Conservation (phyloP, 2,113 vertebrate species). For the Cricetomys ansorgei region DNA sequence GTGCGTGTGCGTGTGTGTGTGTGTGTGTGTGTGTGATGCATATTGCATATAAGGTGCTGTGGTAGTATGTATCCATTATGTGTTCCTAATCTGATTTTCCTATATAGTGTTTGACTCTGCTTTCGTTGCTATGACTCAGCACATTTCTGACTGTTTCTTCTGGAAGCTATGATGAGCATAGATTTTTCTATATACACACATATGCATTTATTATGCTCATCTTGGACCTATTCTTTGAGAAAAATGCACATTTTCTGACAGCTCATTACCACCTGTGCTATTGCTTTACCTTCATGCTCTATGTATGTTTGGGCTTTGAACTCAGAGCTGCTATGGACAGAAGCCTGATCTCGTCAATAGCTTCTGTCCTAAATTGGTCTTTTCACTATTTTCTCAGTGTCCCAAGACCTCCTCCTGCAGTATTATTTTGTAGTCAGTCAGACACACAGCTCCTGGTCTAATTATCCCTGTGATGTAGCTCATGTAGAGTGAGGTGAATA, state of each 20-base stretch:
- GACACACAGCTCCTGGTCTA: not conserved
- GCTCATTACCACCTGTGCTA: not conserved
- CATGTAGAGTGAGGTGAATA: not conserved
- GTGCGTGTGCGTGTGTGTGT: too few relatives aligned
- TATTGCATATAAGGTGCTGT: not conserved
- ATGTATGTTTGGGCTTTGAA: not conserved
- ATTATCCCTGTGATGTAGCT: not conserved
- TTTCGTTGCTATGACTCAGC: not conserved
- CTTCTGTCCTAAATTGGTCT: not conserved
- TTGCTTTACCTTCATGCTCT: not conserved
- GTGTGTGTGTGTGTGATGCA: not conserved
- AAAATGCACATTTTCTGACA: not conserved
- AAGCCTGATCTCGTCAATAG: not conserved
- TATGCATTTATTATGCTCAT: not conserved
- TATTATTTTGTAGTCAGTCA: not conserved
- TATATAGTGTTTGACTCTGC: not conserved
- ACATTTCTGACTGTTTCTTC: not conserved
- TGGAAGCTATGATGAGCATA: not conserved
- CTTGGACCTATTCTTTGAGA: not conserved
- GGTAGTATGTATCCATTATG: not conserved
- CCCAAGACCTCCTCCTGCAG: not conserved
- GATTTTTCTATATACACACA: not conserved
- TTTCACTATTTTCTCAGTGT: not conserved
- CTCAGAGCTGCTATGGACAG: not conserved
- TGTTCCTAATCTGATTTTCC: not conserved